A percentile compares a stretch with the other conserved stretches of the same genome.
Evolutionary conservation across 2,888 invertebrate species (phyloP).

Genomic region (Dicroscelio sp.): DNA sequence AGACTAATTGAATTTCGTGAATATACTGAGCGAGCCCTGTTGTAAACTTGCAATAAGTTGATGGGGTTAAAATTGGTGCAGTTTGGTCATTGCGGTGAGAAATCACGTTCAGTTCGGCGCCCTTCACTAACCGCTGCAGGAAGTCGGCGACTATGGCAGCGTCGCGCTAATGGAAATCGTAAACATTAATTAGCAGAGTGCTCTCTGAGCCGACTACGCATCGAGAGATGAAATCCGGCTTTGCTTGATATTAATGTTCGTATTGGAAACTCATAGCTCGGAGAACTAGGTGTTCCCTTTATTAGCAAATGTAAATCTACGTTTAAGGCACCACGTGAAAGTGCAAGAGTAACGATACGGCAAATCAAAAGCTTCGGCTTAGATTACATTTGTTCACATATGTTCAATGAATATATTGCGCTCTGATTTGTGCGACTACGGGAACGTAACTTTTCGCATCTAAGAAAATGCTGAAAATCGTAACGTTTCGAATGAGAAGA

Average conservation of each 20-base stretch:
- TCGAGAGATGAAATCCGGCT: constrained; percentile 82
- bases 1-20: constrained; percentile 58
- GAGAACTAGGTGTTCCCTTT: constrained; percentile 52
- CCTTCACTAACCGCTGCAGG: constrained; percentile 83
- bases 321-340: constrained; percentile 52
- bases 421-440: too few species aligned
- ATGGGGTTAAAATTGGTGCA: constrained; percentile 68
- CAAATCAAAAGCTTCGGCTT: constrained; percentile 51
- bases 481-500: too few species aligned
- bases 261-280: constrained; percentile 59
- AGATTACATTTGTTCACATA: constrained; percentile 26
- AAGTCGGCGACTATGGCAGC: constrained; percentile 87
- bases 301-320: constrained; percentile 70
- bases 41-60: constrained; percentile 67
- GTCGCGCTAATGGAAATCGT: constrained; percentile 89
- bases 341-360: constrained; percentile 32
- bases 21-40: constrained; percentile 30
- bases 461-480: too few species aligned
- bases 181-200: constrained; percentile 89
- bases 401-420: too few species aligned
- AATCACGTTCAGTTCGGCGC: constrained; percentile 71
- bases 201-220: constrained; percentile 80
- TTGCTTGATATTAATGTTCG: constrained; percentile 73
- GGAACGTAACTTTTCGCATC: too few species aligned
- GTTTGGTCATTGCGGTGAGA: constrained; percentile 77